Evolutionary conservation across 2,888 invertebrate species (phyloP).

Genomic region (Tridacna gigas): DNA sequence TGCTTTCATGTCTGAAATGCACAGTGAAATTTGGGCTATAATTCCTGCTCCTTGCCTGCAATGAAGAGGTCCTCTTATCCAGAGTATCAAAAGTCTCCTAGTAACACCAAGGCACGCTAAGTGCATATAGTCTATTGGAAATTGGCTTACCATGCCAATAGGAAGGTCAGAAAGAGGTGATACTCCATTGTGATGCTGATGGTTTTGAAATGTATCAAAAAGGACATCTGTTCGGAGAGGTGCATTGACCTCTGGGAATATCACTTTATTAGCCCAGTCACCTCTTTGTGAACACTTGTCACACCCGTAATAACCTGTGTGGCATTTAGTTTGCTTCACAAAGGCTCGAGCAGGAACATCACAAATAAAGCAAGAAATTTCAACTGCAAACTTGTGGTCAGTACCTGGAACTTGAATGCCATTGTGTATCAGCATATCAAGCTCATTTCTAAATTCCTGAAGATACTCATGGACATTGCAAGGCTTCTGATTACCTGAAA

Average conservation of each 20-base stretch:
- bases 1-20: not conserved
- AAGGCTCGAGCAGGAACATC: constrained; percentile 77
- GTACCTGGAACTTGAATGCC: too few relatives aligned
- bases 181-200: constrained; percentile 62
- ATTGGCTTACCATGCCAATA: constrained; percentile 66
- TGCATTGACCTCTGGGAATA: constrained; percentile 49
- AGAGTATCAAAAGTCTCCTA: constrained; percentile 60
- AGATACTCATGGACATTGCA: constrained; percentile 43
- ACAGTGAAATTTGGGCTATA: constrained; percentile 30
- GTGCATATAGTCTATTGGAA: constrained; percentile 81
- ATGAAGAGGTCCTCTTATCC: constrained; percentile 63
- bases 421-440: constrained; percentile 4
- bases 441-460: constrained; percentile 49
- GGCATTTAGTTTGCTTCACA: constrained; percentile 73
- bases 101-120: constrained; percentile 76
- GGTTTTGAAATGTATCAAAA: constrained; percentile 61
- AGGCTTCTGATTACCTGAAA: constrained; percentile 49
- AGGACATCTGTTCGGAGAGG: constrained; percentile 47
- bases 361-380: constrained; percentile 68
- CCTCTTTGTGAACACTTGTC: constrained; percentile 71
- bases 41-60: constrained; percentile 25
- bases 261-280: constrained; percentile 46
- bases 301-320: constrained; percentile 76
- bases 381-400: too few relatives aligned
- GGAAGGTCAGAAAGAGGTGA: constrained; percentile 55